phyloP scores from a whole-genome alignment of 1,140 invertebrate species.

The Drosophila bocki region DNA sequence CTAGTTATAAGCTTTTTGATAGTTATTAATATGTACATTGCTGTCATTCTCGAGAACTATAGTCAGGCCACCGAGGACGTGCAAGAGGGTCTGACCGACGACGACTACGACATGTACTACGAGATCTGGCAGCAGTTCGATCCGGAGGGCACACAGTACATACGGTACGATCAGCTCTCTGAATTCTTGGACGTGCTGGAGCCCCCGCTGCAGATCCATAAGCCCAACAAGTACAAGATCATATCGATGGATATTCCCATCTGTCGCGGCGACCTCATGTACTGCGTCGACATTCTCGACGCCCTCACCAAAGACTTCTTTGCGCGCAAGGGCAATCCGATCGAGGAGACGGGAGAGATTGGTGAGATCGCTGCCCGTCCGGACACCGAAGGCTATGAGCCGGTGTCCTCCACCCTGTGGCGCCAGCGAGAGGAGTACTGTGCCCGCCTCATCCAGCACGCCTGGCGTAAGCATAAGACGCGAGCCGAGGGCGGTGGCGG shows the following conservation, averaged over 20 bases:
- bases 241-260: slow-evolving; percentile 99
- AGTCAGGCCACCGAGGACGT: slow-evolving; percentile 99
- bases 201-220: slow-evolving; percentile 97
- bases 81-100: slow-evolving; percentile 98
- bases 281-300: slow-evolving; percentile 98
- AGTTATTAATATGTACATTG: slow-evolving; percentile 99
- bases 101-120: slow-evolving; percentile 99
- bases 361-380: slow-evolving; percentile 91
- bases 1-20: slow-evolving; percentile 99
- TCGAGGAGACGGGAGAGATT: slow-evolving; percentile 94
- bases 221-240: slow-evolving; percentile 99
- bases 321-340: slow-evolving; percentile 96
- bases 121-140: slow-evolving; percentile 99
- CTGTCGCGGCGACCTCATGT: slow-evolving; percentile 98
- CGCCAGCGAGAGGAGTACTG: slow-evolving; percentile 98
- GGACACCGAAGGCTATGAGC: slow-evolving; percentile 95
- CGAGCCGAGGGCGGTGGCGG: slow-evolving; percentile 86
- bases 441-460: slow-evolving; percentile 96
- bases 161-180: slow-evolving; percentile 95
- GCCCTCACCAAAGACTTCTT: slow-evolving; percentile 98
- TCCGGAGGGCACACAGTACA: slow-evolving; percentile 98
- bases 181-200: slow-evolving; percentile 98
- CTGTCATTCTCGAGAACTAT: slow-evolving; percentile 99
- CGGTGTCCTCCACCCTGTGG: slow-evolving; percentile 96
- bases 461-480: slow-evolving; percentile 95